Base-by-base conservation (phyloP, 2,113 vertebrate genomes). In the Crotalus horridus region DNA sequence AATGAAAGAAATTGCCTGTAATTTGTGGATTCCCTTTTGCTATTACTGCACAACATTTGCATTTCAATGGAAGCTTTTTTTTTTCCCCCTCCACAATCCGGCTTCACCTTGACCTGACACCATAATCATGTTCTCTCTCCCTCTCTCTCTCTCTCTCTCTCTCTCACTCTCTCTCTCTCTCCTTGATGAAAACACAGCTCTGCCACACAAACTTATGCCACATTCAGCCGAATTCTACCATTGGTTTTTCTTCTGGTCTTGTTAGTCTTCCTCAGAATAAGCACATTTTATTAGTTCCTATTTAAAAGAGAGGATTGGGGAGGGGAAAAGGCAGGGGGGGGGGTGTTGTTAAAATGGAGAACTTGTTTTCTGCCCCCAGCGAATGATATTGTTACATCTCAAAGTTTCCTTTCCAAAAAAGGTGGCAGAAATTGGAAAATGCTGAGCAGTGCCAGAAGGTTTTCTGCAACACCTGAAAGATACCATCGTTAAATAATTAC, bases 1-100 rank as follows among this genome's bases (percentile, higher is more conserved):
- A 97, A 97, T 97, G 96, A 97, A 97, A 97, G 95, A 97, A 97
- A 96, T 97, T 97, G 95, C 95, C 93, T 92, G 95, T 97, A 97
- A 97, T 97, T 97, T 97, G 95, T 96, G 95, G 95, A 95, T 91
- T 97, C 93, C 96, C 95, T 95, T 96, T 95, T 96, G 96, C 96
- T 94, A 96, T 97, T 96, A 97, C 95, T 94, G 96, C 94, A 95
- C 48, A 48, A 95, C 94, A 97, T 97, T 97, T 97, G 95, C 96
- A 97, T 97, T 96, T 96, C 96, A 97, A 97, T 97, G 1, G 0
- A 85, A 88, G 95, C 43, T 46, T 69, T 95, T 96, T 96, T 96
- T 86, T 88, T 1, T 0, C n/a, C 53, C 94, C 54, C 95, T 96
- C 95, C 95, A 95, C 96, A 96, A 96, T 96, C 90, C 95, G 91